A percentile compares a stretch with the other conserved stretches of the same genome.
These are phyloP conservation scores for Elymnias hypermnestra DNA, from an alignment of 1,140 invertebrate species.

Conservation along the genomic window DNA sequence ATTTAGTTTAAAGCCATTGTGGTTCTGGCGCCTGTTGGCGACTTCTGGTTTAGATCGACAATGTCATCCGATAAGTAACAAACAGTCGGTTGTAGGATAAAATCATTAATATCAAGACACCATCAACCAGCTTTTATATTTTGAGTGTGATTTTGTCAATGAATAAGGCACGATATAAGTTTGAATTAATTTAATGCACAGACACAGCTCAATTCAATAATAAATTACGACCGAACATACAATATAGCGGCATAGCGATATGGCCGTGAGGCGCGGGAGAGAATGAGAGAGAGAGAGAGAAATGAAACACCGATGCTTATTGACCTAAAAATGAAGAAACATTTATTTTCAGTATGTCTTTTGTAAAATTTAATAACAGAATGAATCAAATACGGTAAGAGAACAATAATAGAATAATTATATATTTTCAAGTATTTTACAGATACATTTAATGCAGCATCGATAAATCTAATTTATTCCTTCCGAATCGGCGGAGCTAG, in stretches of 20 bases:
- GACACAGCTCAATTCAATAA: constrained; percentile 3
- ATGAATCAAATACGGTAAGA: constrained; percentile 73
- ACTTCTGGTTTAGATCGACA: too few relatives aligned
- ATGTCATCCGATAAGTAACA: too few relatives aligned
- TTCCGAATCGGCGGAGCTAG: too few relatives aligned
- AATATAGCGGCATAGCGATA: constrained; percentile 3
- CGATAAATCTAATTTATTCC: constrained; percentile 71
- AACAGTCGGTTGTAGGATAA: too few relatives aligned
- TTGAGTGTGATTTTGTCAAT: constrained; percentile 2
- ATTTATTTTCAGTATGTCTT: constrained; percentile 81
- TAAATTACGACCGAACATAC: constrained; percentile 9
- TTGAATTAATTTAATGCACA: constrained; percentile 7
- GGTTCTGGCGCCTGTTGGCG: too few relatives aligned
- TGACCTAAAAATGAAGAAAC: constrained; percentile 85
- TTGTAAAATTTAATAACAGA: constrained; percentile 78
- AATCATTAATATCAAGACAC: too few relatives aligned
- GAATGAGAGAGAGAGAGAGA: constrained; percentile 21
- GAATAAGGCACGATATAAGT: constrained; percentile 5
- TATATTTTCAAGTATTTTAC: constrained; percentile 23
- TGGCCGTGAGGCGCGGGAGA: neutral
- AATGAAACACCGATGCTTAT: constrained; percentile 75
- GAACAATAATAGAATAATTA: constrained; percentile 62
- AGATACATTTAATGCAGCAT: constrained; percentile 67
- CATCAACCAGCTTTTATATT: too few relatives aligned
- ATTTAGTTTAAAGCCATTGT: too few relatives aligned